phyloP scores from a whole-genome alignment of 2,113 vertebrate genomes.

The Hippocampus barbouri region DNA sequence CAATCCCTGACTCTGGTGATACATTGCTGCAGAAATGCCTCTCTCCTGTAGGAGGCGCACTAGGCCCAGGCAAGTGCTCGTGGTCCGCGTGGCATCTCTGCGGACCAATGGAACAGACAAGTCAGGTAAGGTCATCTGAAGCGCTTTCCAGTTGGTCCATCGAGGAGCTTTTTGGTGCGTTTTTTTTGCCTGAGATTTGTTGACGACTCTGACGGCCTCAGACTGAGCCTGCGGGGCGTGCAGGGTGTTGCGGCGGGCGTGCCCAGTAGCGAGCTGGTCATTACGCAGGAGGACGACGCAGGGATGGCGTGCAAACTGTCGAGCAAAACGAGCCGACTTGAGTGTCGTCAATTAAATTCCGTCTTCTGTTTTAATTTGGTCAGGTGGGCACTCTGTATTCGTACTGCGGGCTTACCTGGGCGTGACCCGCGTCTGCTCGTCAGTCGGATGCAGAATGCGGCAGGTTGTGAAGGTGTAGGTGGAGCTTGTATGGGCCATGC shows the following conservation, averaged over 20 bases:
- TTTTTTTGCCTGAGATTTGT: conserved; percentile 80
- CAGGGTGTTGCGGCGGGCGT: conserved; percentile 86
- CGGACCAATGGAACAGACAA: neutral
- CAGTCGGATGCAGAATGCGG: conserved; percentile 94
- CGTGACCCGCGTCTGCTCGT: conserved; percentile 91
- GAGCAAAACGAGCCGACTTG: neutral
- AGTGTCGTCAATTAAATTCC: fast-evolving
- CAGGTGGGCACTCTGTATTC: neutral
- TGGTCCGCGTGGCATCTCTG: conserved; percentile 92
- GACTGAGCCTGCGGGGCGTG: conserved; percentile 84
- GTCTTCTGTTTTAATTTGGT: no score
- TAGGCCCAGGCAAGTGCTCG: conserved; percentile 94
- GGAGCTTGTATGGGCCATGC: conserved; percentile 98
- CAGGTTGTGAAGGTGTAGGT: conserved; percentile 99
- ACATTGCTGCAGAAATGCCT: conserved; percentile 93
- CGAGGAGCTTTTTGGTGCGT: no score
- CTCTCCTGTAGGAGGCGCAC: conserved; percentile 94
- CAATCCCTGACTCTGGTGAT: conserved; percentile 87
- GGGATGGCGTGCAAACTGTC: conserved; percentile 82
- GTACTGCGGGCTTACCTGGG: conserved; percentile 80
- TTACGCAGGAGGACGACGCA: conserved; percentile 78
- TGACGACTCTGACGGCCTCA: conserved; percentile 92
- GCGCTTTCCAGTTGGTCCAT: no score
- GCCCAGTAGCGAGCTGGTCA: conserved; percentile 78
- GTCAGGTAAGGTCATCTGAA: neutral